phyloP scores from a whole-genome alignment of 2,113 vertebrate species.

The Phalacrocorax aristotelis region DNA sequence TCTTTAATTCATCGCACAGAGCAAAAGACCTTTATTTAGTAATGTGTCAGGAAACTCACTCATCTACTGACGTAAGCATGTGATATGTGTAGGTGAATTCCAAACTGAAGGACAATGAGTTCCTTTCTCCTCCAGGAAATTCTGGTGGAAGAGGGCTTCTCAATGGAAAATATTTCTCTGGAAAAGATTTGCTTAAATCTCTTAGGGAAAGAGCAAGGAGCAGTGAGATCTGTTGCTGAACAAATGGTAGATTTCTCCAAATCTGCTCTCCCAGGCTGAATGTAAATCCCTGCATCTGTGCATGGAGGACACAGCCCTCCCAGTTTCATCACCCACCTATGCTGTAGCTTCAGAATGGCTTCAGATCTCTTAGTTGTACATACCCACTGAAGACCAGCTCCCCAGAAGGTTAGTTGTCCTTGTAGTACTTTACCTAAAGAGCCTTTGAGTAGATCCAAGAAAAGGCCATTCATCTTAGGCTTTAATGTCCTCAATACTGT shows the following conservation, averaged over 20 bases:
- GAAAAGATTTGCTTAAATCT: not conserved
- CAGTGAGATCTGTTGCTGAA: not conserved
- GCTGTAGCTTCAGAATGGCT: not conserved
- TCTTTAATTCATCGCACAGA: not conserved
- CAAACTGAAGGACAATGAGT: not conserved
- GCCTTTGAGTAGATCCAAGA: not conserved
- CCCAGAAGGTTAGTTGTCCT: not conserved
- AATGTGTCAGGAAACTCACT: not conserved
- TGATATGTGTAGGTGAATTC: not conserved
- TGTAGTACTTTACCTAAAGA: not conserved
- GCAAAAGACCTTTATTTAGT: not conserved
- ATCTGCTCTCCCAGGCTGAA: not conserved
- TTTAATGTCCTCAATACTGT: not conserved
- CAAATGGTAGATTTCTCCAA: not conserved
- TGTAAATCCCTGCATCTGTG: not conserved
- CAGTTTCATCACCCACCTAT: not conserved
- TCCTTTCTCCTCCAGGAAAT: not conserved
- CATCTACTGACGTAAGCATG: not conserved
- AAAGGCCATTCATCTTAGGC: not conserved
- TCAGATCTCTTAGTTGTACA: not conserved
- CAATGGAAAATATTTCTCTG: not conserved
- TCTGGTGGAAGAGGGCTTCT: not conserved
- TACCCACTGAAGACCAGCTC: not conserved
- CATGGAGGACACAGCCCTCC: not conserved
- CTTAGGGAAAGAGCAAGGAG: not conserved